Conservation (phyloP, 2,888 invertebrate species). For the Calephelis perditalis region DNA sequence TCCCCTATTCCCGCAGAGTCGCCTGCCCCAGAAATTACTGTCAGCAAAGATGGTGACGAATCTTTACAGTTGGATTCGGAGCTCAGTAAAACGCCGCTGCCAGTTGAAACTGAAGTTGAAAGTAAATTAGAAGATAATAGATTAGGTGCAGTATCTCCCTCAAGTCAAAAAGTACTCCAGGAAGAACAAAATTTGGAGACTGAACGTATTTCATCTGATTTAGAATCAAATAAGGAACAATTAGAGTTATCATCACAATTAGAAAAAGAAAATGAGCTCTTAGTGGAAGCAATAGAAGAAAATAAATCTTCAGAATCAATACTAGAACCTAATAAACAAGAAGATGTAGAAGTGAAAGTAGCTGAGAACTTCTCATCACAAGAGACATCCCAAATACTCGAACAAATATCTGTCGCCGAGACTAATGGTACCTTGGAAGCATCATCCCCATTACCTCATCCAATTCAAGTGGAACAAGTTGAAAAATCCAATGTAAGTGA, state of each 20-base stretch:
- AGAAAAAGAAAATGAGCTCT: conserved; percentile 1
- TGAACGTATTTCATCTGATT: not conserved
- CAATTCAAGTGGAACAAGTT: not conserved
- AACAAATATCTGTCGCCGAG: not conserved
- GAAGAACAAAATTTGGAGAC: not conserved
- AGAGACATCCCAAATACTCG: not conserved
- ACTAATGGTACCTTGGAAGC: not conserved
- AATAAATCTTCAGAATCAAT: conserved; percentile 1
- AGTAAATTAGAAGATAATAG: conserved; percentile 17
- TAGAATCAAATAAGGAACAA: conserved; percentile 5
- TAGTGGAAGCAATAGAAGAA: not conserved
- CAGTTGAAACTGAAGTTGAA: conserved; percentile 22
- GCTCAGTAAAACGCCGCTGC: conserved; percentile 27
- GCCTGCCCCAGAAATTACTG: conserved; percentile 23
- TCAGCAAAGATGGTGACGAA: conserved; percentile 20
- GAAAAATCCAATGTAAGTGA: not conserved
- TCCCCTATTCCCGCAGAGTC: conserved; percentile 30
- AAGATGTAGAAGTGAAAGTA: not conserved
- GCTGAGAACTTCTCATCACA: not conserved
- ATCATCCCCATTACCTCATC: not conserved
- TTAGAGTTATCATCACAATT: conserved; percentile 6
- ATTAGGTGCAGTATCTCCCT: not conserved
- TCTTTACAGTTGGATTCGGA: not conserved
- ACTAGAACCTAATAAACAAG: not conserved
- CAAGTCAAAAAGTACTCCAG: not conserved